A percentile compares a stretch with the other conserved stretches of the same genome.
Conservation (phyloP, 2,797 vertebrate species). For the Lophotriccus pileatus region DNA sequence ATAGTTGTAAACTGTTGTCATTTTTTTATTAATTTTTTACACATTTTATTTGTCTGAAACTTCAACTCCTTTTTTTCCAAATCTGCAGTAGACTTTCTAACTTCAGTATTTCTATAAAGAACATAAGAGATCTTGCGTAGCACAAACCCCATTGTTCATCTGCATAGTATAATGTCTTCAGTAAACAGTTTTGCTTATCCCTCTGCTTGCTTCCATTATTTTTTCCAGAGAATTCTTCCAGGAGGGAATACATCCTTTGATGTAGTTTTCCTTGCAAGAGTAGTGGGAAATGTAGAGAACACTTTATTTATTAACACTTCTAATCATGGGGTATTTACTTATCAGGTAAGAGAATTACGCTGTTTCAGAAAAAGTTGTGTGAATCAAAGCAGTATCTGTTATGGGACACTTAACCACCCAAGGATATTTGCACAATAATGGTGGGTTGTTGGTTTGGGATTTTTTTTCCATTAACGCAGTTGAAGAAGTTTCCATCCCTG, state of each 20-base stretch:
- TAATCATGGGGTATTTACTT: slow-evolving; percentile 98
- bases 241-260: slow-evolving; percentile 98
- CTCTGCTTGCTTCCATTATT: background rate
- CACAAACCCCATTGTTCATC: background rate
- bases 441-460: fast-evolving
- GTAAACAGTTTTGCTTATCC: background rate
- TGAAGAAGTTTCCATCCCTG: background rate
- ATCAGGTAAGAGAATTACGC: slow-evolving; percentile 85
- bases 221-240: slow-evolving; percentile 93
- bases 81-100: background rate
- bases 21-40: background rate
- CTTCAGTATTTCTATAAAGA: background rate
- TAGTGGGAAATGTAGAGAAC: slow-evolving; percentile 99
- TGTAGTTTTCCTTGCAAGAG: slow-evolving; percentile 97
- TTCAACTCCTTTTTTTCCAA: background rate
- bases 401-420: background rate
- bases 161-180: background rate
- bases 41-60: background rate
- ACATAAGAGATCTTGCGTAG: background rate
- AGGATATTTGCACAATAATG: background rate
- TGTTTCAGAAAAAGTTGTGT: background rate
- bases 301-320: slow-evolving; percentile 99
- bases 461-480: background rate
- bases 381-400: background rate
- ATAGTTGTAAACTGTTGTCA: background rate